Percentiles rank a stretch among this genome's conserved stretches.
Conservation (phyloP, 2,888 invertebrate species). For the Gerris lacustris region DNA sequence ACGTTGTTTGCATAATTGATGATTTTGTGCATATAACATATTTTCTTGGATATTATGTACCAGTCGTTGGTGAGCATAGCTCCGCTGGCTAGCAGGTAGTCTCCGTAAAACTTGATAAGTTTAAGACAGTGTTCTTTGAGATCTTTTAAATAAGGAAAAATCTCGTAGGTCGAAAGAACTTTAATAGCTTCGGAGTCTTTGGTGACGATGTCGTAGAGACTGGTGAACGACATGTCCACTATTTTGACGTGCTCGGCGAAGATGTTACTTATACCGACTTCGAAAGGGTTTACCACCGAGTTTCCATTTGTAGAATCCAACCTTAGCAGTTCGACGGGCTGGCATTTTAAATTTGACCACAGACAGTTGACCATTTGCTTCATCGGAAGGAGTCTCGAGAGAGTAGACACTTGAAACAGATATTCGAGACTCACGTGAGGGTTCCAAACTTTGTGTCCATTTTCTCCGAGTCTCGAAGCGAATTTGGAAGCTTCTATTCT, state of each 20-base stretch:
- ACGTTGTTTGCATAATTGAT: conserved; percentile 16
- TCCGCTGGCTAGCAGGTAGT: conserved; percentile 10
- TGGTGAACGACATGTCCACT: conserved; percentile 9
- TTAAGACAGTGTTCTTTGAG: conserved; percentile 16
- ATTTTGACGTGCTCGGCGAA: conserved; percentile 18
- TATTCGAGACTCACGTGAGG: conserved; percentile 4
- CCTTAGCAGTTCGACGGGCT: conserved; percentile 11
- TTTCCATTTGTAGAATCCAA: conserved; percentile 7
- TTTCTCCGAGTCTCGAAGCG: conserved; percentile 8
- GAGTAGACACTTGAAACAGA: conserved; percentile 1
- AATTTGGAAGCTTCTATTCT: conserved; percentile 36
- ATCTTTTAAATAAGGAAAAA: conserved; percentile 9
- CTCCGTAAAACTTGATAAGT: conserved; percentile 14
- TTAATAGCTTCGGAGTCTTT: conserved; percentile 15
- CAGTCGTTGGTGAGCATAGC: conserved; percentile 16
- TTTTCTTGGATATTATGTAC: conserved; percentile 19
- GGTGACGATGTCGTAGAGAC: conserved; percentile 9
- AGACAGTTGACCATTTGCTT: conserved; percentile 15
- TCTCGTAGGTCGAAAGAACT: conserved; percentile 9
- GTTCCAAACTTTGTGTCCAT: not conserved
- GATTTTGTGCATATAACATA: conserved; percentile 15
- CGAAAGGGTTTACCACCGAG: conserved; percentile 15
- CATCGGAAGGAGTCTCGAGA: conserved; percentile 9
- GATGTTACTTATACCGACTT: conserved; percentile 11
- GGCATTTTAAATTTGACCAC: conserved; percentile 18